phyloP scores from a whole-genome alignment of 2,888 invertebrate genomes.

The Plemyria rubiginata region DNA sequence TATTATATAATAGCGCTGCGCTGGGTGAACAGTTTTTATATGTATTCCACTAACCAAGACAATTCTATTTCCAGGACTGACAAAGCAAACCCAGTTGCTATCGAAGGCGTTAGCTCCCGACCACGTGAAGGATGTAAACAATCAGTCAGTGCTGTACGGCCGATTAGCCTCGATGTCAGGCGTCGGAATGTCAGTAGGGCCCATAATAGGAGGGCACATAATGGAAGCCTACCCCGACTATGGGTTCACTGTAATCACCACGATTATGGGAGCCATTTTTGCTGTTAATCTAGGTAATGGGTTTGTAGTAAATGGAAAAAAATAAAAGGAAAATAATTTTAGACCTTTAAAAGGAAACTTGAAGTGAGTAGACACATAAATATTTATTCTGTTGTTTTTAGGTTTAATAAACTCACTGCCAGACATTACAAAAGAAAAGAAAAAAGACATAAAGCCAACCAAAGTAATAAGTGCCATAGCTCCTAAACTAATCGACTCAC shows the following conservation, averaged over 20 bases:
- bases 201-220: conserved; percentile 86
- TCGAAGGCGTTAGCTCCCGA: conserved; percentile 86
- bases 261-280: conserved; percentile 46
- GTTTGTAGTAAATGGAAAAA: conserved; percentile 11
- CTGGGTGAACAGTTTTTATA: too few relatives aligned
- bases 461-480: conserved; percentile 28
- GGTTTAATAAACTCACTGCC: conserved; percentile 52
- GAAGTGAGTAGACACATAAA: not conserved
- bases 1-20: too few relatives aligned
- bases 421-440: conserved; percentile 42
- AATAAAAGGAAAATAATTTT: conserved; percentile 1
- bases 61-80: conserved; percentile 72
- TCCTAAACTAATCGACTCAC: conserved; percentile 46
- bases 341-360: not conserved
- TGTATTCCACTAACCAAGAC: not conserved
- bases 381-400: conserved; percentile 42
- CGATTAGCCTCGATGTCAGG: conserved; percentile 84
- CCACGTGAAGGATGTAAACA: conserved; percentile 64
- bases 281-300: conserved; percentile 52
- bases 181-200: conserved; percentile 87
- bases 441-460: conserved; percentile 30
- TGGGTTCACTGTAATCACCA: conserved; percentile 81
- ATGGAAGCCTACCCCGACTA: conserved; percentile 69
- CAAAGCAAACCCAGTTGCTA: conserved; percentile 87
- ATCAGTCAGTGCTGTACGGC: conserved; percentile 82